phyloP scores from a whole-genome alignment of 2,888 invertebrate genomes.

The Ichneumoninae sp. region DNA sequence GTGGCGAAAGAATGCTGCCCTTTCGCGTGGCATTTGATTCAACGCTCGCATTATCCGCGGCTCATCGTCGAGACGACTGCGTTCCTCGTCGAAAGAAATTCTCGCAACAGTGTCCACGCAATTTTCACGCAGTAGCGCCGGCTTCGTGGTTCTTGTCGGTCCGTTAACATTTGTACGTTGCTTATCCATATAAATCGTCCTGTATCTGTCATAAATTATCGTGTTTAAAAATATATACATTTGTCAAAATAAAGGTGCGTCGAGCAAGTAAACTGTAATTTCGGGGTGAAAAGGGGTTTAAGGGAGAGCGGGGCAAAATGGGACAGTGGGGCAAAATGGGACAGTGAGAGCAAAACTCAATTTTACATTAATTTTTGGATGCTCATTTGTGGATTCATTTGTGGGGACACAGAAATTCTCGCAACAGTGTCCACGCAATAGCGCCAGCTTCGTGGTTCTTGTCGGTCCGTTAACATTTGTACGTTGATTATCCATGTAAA shows the following conservation, averaged over 20 bases:
- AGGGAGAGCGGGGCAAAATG: no score
- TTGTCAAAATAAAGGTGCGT: not conserved
- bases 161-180: not conserved
- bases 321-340: no score
- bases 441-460: not conserved
- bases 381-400: no score
- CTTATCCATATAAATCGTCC: slow-evolving; percentile 1
- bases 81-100: slow-evolving; percentile 41
- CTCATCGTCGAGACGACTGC: not conserved
- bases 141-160: not conserved
- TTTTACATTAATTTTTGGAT: no score
- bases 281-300: no score
- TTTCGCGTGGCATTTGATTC: slow-evolving; percentile 56
- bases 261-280: no score
- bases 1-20: slow-evolving; percentile 63
- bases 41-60: not conserved
- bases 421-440: not conserved
- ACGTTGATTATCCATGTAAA: not conserved
- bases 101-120: slow-evolving; percentile 9
- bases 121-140: not conserved
- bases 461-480: not conserved
- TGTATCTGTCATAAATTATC: slow-evolving; percentile 2
- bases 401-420: slow-evolving; percentile 20
- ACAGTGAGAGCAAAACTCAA: no score
- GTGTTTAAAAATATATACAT: not conserved